Evolutionary conservation across 2,888 invertebrate species (phyloP).

Genomic region (Liposcelis brunnea): DNA sequence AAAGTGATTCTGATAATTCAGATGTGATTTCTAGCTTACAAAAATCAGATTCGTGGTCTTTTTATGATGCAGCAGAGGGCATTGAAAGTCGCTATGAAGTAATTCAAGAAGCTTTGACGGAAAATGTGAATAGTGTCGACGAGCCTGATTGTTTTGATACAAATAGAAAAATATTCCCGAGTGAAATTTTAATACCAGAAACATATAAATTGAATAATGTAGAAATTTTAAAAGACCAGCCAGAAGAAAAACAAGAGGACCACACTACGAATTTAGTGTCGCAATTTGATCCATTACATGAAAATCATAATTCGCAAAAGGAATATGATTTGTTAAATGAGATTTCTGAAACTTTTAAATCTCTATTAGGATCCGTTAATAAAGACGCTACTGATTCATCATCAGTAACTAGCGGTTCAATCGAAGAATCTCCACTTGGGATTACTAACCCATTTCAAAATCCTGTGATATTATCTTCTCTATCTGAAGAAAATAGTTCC

Average conservation of each 20-base stretch:
- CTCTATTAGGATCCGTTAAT: not conserved
- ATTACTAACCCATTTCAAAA: not conserved
- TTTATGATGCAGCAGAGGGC: slow-evolving; percentile 27
- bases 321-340: not conserved
- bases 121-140: not conserved
- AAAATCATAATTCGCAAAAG: too few relatives aligned
- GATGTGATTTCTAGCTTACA: slow-evolving; percentile 24
- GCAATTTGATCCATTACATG: slow-evolving; percentile 47
- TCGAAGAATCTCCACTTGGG: too few relatives aligned
- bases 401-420: not conserved
- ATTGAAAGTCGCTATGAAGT: not conserved
- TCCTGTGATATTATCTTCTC: slow-evolving; percentile 1
- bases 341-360: not conserved
- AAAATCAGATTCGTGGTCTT: slow-evolving; percentile 34
- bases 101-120: slow-evolving; percentile 6
- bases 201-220: slow-evolving; percentile 13
- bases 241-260: slow-evolving; percentile 26
- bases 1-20: not conserved
- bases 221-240: slow-evolving; percentile 12
- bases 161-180: not conserved
- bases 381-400: not conserved
- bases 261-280: slow-evolving; percentile 35
- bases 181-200: slow-evolving; percentile 27
- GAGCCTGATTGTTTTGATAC: not conserved
- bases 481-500: not conserved